Conservation (phyloP, 37 sponge, comb jelly and placozoan species). For the Ianthella basta region DNA sequence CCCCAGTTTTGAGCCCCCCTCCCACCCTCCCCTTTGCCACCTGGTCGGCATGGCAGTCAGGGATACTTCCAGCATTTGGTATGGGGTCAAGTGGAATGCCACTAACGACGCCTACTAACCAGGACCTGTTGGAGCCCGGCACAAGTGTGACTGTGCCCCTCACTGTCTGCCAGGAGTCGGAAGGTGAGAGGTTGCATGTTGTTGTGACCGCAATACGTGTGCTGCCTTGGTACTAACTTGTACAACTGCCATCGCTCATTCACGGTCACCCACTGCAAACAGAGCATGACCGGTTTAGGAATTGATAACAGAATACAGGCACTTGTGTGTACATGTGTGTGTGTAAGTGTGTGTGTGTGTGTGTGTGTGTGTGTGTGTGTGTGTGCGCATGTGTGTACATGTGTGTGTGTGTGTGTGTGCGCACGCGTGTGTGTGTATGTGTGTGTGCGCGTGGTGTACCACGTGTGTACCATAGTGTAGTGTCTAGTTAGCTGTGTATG, state of each 20-base stretch:
- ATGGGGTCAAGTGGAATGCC: background rate
- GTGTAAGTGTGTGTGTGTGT: background rate
- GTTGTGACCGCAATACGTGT: background rate
- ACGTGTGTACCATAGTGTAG: too few species aligned
- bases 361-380: conserved; percentile 30
- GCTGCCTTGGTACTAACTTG: conserved; percentile 1
- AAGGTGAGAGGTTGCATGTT: conserved; percentile 45
- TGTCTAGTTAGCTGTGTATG: too few species aligned
- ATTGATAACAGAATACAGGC: too few species aligned
- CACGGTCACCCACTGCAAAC: too few species aligned
- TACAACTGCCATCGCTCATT: too few species aligned
- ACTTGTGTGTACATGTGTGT: conserved; percentile 20
- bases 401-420: conserved; percentile 39
- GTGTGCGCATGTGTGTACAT: conserved; percentile 49
- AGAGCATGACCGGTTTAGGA: too few species aligned
- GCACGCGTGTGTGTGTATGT: too few species aligned
- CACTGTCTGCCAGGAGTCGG: conserved; percentile 87
- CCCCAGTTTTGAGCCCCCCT: conserved; percentile 23
- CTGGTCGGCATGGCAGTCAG: conserved; percentile 13
- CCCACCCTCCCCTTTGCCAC: conserved; percentile 66
- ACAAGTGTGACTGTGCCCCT: conserved; percentile 45
- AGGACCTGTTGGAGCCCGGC: conserved; percentile 43
- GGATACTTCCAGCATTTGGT: background rate
- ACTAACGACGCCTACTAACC: background rate
- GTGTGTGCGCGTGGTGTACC: too few species aligned